phyloP scores from a whole-genome alignment of 2,113 vertebrate genomes.

The Polypterus senegalus region DNA sequence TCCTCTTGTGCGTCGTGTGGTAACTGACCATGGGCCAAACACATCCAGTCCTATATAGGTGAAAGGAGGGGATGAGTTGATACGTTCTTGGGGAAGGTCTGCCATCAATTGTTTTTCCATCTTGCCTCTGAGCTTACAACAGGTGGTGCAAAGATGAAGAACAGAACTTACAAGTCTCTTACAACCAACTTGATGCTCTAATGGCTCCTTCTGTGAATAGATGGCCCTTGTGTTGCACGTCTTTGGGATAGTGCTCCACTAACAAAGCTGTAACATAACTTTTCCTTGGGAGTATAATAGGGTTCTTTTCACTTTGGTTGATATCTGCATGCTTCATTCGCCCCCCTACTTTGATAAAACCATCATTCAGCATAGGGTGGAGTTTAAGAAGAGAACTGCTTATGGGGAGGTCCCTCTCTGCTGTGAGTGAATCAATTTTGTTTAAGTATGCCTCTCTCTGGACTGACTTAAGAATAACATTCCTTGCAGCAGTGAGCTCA shows the following conservation, averaged over 20 bases:
- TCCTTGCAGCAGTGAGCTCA: neutral
- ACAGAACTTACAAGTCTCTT: neutral
- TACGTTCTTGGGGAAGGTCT: no score
- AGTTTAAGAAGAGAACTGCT: neutral
- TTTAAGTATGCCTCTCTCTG: neutral
- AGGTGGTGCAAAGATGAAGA: neutral
- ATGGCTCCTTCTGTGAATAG: slow-evolving; percentile 10
- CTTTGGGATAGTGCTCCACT: neutral
- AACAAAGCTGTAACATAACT: neutral
- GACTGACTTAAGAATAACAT: neutral
- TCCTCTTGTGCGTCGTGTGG: neutral
- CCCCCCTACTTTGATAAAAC: neutral
- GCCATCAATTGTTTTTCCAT: neutral
- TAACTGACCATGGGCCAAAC: no score
- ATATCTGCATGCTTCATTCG: neutral
- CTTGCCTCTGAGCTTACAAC: no score
- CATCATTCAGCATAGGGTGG: neutral
- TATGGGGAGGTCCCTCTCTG: neutral
- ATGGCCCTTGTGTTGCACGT: slow-evolving; percentile 6
- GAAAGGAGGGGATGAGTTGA: neutral
- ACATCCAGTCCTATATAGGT: slow-evolving; percentile 1
- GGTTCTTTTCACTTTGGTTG: neutral
- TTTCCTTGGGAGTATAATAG: neutral
- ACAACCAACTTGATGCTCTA: slow-evolving; percentile 1
- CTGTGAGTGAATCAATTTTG: no score